Base-by-base conservation (phyloP, 2,113 vertebrate species). In the Oreochromis spilurus region DNA sequence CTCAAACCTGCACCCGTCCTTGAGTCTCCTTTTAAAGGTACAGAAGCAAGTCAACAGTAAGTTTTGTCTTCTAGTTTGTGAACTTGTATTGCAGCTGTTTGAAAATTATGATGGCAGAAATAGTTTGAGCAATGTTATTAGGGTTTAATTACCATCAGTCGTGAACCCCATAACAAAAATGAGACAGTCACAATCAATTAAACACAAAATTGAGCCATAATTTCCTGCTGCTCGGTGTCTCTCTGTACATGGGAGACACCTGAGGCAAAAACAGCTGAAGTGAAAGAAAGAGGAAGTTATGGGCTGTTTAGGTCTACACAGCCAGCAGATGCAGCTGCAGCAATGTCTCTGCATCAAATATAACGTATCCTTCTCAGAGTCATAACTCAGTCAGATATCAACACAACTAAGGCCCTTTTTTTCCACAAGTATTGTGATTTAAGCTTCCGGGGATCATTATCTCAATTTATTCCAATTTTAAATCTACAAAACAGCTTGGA, bases 21-120 rank as follows among this genome's bases (percentile, higher is more conserved):
- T 81, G 98, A 99, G 94, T 99, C 99, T 45, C 98, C 98, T 11
- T 99, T 99, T 95, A 99, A 99, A 99, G 99, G 99, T 99, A 95
- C 17, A 54, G 45, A 50, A 90, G 12, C 10, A 9, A 5, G 48
- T 62, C 43, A 77, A 50, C 43, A 77, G 70, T 77, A 77, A 50
- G 72, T 77, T 77, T 77, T 77, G 16, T 52, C 50, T 77, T 19
- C 26, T 77, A 50, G 26, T 77, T 77, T 77, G 72, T 77, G 43
- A 52, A 31, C 17, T 52, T 52, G 45, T 31, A 52, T 52, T 34
- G 26, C 2, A 7, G 72, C 45, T 52, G 26, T 77, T 77, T 77
- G 72, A 77, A 50, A 5, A 31, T 77, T 8, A 50, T 12, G 36
- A 67, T 14, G 26, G 31, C 40, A 29, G 34, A 55, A 75, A 31